phyloP scores from a whole-genome alignment of 1,140 invertebrate species.

The Parapsyche elsis region DNA sequence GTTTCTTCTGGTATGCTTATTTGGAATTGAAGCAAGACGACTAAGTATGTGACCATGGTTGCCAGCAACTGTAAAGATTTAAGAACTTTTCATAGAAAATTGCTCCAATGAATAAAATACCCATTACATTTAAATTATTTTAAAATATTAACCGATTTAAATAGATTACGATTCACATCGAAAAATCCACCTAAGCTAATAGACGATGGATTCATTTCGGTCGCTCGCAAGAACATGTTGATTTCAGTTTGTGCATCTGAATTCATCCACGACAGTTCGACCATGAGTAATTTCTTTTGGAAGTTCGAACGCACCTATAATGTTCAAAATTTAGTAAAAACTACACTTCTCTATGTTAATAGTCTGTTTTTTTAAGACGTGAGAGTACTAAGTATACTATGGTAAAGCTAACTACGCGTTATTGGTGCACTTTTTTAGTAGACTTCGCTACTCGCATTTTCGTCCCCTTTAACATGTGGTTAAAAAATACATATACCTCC shows the following conservation, averaged over 20 bases:
- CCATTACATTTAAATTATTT: too few relatives aligned
- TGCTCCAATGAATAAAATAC: too few relatives aligned
- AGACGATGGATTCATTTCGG: constrained; percentile 76
- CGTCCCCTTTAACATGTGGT: too few relatives aligned
- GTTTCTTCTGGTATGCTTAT: constrained; percentile 73
- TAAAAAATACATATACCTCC: too few relatives aligned
- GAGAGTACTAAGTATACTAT: too few relatives aligned
- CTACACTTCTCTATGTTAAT: too few relatives aligned
- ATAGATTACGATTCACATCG: constrained; percentile 74
- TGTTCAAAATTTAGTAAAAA: background rate
- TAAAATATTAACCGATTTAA: constrained; percentile 70
- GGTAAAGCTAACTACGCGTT: too few relatives aligned
- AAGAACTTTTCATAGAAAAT: too few relatives aligned
- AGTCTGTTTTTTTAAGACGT: too few relatives aligned
- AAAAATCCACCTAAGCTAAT: constrained; percentile 77
- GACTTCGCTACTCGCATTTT: too few relatives aligned
- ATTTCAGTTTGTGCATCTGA: constrained; percentile 73
- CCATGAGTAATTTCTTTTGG: constrained; percentile 75
- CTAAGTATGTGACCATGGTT: constrained; percentile 78
- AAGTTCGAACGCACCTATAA: constrained; percentile 73
- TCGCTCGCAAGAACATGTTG: constrained; percentile 76
- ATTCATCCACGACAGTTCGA: constrained; percentile 76
- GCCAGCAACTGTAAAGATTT: constrained; percentile 69
- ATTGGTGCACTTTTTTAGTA: too few relatives aligned
- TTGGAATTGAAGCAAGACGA: constrained; percentile 76